A percentile compares a stretch with the other conserved stretches of the same genome.
Conservation (phyloP, 2,797 vertebrate species). For the Platalea minor region DNA sequence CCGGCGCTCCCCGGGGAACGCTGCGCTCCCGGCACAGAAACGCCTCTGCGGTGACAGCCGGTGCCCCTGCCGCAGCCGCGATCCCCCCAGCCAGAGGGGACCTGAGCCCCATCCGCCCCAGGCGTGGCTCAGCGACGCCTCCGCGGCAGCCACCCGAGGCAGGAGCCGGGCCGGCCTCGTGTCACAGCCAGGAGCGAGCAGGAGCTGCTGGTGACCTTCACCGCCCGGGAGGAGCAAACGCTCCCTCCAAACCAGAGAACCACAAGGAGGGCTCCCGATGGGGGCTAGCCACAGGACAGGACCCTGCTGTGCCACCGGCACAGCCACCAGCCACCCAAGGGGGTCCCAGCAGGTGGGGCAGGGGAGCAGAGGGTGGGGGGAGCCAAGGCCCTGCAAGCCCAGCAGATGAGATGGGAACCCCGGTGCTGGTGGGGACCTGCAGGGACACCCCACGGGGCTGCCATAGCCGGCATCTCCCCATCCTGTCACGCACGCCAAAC, state of each 20-base stretch:
- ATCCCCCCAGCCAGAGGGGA: background rate
- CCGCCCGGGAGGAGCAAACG: rapidly evolving
- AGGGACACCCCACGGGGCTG: rapidly evolving
- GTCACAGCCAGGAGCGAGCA: background rate
- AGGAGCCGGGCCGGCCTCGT: rapidly evolving
- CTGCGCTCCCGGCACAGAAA: background rate
- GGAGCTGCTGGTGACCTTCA: background rate
- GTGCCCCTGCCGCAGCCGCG: rapidly evolving
- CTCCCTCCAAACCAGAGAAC: background rate
- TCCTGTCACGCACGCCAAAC: background rate
- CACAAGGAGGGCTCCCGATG: rapidly evolving
- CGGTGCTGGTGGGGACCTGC: background rate
- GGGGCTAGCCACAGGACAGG: rapidly evolving
- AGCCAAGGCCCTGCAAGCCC: background rate
- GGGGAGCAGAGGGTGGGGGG: rapidly evolving
- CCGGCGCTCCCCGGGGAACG: background rate
- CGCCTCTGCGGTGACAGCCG: rapidly evolving
- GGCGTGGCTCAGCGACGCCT: background rate
- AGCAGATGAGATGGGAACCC: background rate
- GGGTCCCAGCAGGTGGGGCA: background rate
- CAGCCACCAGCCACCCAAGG: rapidly evolving
- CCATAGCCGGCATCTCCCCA: rapidly evolving
- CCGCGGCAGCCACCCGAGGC: background rate
- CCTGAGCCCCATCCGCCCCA: background rate
- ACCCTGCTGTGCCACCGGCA: background rate